Conservation (phyloP, 2,113 vertebrate genomes). For the Xenopus tropicalis region DNA sequence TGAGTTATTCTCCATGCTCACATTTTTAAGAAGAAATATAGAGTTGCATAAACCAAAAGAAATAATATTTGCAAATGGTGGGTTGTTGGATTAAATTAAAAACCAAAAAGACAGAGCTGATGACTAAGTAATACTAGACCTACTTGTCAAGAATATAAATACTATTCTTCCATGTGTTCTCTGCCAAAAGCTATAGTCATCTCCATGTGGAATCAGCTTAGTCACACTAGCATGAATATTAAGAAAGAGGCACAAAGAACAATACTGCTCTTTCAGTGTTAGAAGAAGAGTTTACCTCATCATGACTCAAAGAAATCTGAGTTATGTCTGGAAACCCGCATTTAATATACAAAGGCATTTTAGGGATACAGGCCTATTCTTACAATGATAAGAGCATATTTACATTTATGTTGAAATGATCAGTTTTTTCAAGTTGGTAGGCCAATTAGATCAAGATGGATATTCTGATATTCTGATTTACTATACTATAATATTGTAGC, state of each 20-base stretch:
- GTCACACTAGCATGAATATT: conserved; percentile 28
- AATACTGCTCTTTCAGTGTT: conserved; percentile 18
- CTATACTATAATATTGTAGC: too few relatives aligned
- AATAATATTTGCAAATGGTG: not conserved
- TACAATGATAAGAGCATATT: not conserved
- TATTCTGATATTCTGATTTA: too few relatives aligned
- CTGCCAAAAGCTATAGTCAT: conserved; percentile 27
- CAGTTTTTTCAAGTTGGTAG: too few relatives aligned
- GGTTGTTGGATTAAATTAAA: not conserved
- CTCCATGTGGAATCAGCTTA: conserved; percentile 33
- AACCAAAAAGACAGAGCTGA: conserved; percentile 2
- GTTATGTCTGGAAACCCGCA: too few relatives aligned
- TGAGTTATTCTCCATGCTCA: too few relatives aligned
- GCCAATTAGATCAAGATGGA: too few relatives aligned
- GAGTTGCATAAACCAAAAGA: not conserved
- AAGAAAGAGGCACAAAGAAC: conserved; percentile 18
- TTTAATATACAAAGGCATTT: not conserved
- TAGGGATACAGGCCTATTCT: not conserved
- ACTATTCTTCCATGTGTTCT: conserved; percentile 28
- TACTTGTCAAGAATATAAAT: conserved; percentile 21
- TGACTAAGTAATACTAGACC: conserved; percentile 28
- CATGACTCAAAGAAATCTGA: not conserved
- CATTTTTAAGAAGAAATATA: too few relatives aligned
- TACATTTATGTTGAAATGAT: too few relatives aligned
- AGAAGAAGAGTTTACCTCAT: not conserved